These are phyloP conservation scores for Brenthis ino DNA, from an alignment of 2,888 invertebrate species.

Conservation along the genomic window DNA sequence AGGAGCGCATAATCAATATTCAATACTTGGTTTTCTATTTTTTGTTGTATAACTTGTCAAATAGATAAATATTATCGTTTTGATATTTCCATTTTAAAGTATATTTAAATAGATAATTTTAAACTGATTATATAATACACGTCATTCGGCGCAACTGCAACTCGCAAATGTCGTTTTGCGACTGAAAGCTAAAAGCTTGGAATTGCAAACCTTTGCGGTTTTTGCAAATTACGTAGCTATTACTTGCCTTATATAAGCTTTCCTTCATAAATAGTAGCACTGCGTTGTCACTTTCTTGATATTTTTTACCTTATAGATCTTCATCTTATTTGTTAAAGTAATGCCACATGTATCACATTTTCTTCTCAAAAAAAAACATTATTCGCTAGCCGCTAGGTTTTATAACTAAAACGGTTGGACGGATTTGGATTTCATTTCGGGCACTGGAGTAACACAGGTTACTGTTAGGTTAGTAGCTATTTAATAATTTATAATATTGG, in stretches of 20 bases:
- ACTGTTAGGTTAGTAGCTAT: too few relatives aligned
- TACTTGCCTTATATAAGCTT: too few relatives aligned
- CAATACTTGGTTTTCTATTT: too few relatives aligned
- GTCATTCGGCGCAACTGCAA: not conserved
- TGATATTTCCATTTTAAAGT: not conserved
- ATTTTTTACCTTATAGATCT: not conserved
- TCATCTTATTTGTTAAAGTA: not conserved
- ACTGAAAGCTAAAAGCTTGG: not conserved
- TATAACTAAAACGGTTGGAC: too few relatives aligned
- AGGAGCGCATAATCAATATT: slow-evolving; percentile 21
- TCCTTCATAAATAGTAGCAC: too few relatives aligned
- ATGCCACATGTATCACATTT: not conserved
- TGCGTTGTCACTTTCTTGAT: not conserved
- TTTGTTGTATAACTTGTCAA: too few relatives aligned
- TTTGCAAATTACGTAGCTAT: not conserved
- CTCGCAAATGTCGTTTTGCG: slow-evolving; percentile 6
- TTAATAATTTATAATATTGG: too few relatives aligned
- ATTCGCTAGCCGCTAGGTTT: too few relatives aligned
- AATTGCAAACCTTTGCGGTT: not conserved
- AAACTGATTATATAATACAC: not conserved
- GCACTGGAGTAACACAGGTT: too few relatives aligned
- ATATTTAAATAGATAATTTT: not conserved
- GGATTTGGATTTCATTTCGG: too few relatives aligned
- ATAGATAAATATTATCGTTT: not conserved
- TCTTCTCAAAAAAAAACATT: too few relatives aligned